Evolutionary conservation across 2,797 vertebrate genomes (phyloP).

Genomic region (Thripadectes ignobilis): DNA sequence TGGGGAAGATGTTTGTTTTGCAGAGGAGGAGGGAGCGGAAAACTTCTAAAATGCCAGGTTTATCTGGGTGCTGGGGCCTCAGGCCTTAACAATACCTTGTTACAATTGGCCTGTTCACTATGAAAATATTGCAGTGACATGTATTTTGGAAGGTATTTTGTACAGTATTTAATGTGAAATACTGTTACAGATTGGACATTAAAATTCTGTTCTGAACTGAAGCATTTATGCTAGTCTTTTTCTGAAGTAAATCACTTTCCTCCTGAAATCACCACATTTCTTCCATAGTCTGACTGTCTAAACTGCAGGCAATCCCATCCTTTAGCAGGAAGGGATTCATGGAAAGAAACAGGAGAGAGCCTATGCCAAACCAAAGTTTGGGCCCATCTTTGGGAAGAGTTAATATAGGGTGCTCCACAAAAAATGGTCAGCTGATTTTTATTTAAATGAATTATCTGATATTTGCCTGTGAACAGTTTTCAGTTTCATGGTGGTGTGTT

Average conservation of each 20-base stretch:
- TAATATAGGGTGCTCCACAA: neutral
- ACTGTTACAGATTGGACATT: neutral
- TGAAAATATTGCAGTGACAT: neutral
- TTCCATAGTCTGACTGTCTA: neutral
- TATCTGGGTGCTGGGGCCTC: neutral
- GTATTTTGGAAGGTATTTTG: neutral
- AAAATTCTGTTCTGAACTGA: neutral
- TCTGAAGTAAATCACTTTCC: neutral
- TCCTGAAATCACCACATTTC: neutral
- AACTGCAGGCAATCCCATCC: neutral
- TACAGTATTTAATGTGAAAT: neutral
- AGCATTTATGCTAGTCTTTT: neutral
- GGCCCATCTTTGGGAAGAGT: neutral
- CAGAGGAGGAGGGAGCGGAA: conserved; percentile 9
- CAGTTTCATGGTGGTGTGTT: neutral
- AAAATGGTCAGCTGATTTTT: neutral
- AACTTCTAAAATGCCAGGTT: neutral
- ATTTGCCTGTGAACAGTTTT: neutral
- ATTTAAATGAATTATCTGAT: neutral
- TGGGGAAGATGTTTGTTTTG: conserved; percentile 16
- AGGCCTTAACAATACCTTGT: neutral
- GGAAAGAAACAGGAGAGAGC: neutral
- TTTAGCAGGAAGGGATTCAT: neutral
- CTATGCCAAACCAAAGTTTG: neutral
- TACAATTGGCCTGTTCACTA: neutral